Evolutionary conservation across 2,797 vertebrate species (phyloP).

Genomic region (Limnodromus scolopaceus): DNA sequence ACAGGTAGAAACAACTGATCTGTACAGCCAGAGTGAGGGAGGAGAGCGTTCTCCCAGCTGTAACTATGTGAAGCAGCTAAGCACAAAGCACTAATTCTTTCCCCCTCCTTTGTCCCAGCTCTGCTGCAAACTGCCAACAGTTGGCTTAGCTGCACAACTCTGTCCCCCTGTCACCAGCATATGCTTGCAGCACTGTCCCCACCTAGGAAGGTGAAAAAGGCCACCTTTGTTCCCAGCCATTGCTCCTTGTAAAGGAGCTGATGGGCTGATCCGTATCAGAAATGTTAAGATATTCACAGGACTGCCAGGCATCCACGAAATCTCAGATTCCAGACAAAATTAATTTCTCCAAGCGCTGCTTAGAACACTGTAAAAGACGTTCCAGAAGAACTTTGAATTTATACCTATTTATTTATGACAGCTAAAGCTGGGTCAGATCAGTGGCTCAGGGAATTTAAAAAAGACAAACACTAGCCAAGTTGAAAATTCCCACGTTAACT

Average conservation of each 20-base stretch:
- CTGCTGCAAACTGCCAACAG: not conserved
- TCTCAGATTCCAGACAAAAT: not conserved
- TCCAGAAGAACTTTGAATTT: not conserved
- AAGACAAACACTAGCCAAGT: not conserved
- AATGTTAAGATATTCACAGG: not conserved
- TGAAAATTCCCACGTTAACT: not conserved
- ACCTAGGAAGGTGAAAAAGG: not conserved
- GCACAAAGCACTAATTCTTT: not conserved
- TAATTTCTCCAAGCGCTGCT: not conserved
- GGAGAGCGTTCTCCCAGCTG: not conserved
- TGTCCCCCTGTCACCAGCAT: fast-evolving
- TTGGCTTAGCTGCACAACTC: fast-evolving
- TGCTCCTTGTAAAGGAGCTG: not conserved
- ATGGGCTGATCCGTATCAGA: not conserved
- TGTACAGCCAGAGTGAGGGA: fast-evolving
- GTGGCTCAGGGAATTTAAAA: not conserved
- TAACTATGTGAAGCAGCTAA: not conserved
- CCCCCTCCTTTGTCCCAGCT: not conserved
- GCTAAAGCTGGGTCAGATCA: not conserved
- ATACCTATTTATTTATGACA: not conserved
- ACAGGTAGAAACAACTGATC: not conserved
- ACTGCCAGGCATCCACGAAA: not conserved
- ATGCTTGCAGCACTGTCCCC: fast-evolving
- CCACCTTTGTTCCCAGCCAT: not conserved
- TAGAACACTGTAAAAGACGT: not conserved